Base-by-base conservation (phyloP, 2,797 vertebrate species). In the Silurus lanzhouensis region DNA sequence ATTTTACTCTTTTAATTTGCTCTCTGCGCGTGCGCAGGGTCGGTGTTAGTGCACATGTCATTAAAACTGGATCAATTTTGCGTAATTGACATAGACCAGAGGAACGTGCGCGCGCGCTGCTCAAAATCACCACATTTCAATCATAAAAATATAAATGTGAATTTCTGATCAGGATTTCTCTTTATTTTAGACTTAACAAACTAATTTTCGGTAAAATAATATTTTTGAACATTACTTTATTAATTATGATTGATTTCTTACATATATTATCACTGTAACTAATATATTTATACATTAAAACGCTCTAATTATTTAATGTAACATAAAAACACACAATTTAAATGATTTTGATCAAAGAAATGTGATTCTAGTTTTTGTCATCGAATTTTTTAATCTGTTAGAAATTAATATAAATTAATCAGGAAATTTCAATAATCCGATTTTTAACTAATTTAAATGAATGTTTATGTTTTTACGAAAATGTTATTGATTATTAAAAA, bases 361-460 rank as follows among this genome's bases (percentile, higher is more conserved):
- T 38, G 38, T 52, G 1, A 52, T 12, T 38, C 2, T 8, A 70
- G 67, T 70, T 70, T 4, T 52, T 52, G 10, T 52, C 48, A 52
- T 52, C 48, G 48, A 67, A 17, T 66, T 38, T 38, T 20, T 44
- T 20, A 2, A 44, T 44, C 68, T 44, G 48, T 72, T 48, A 6
- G 22, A 48, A 74, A 10, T 15, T 25, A 0, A 55, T 17, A 25
- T 75, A 4, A 46, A 66, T 66, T 1, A 70, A 70, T 70, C 6
- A 48, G 46, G 19, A 20, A 22, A 6, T 46, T 71, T 12, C 17
- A 38, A 68, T 31, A 68, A 31, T 68, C 27, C 7, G 0, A 17
- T 74, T 15, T 25, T 14, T 25, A 52, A 13, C 10, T 38, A 52
- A 87, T 87, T 82, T 68, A 55, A 81, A 52, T 48, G 19, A 14